These are phyloP conservation scores for Numida meleagris DNA, from an alignment of 2,113 vertebrate genomes.

Conservation along the genomic window DNA sequence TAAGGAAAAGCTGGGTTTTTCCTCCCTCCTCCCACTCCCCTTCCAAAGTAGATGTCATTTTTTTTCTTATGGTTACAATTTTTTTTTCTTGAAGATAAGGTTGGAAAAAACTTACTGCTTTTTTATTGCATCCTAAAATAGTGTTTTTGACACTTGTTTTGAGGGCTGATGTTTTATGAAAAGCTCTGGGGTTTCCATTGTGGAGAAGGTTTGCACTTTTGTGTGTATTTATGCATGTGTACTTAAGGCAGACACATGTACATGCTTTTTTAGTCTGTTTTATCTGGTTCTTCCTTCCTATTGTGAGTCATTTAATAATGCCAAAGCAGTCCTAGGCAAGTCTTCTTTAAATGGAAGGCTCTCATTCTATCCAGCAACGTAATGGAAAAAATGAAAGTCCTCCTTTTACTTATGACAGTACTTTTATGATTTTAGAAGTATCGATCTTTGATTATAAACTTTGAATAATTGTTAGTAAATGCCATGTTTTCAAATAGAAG, in stretches of 20 bases:
- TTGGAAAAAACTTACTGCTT: neutral
- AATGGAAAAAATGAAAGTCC: neutral
- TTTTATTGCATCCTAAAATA: neutral
- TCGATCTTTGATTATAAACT: neutral
- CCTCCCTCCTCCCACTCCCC: neutral
- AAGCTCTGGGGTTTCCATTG: neutral
- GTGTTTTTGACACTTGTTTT: neutral
- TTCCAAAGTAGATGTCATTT: neutral
- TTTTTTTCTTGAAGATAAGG: neutral
- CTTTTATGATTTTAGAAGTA: neutral
- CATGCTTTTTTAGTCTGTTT: neutral
- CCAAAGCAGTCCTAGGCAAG: neutral
- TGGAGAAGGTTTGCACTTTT: neutral
- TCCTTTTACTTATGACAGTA: neutral
- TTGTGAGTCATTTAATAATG: neutral
- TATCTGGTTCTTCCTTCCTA: neutral
- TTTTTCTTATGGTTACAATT: neutral
- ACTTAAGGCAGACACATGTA: neutral
- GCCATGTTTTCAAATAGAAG: neutral
- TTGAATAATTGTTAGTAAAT: neutral
- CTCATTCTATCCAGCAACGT: neutral
- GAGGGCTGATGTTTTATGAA: neutral
- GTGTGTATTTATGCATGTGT: rapidly evolving
- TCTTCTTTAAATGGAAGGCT: neutral
- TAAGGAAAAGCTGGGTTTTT: constrained; percentile 49